These are phyloP conservation scores for Heliangelus exortis DNA, from an alignment of 2,797 vertebrate genomes.

Conservation along the genomic window DNA sequence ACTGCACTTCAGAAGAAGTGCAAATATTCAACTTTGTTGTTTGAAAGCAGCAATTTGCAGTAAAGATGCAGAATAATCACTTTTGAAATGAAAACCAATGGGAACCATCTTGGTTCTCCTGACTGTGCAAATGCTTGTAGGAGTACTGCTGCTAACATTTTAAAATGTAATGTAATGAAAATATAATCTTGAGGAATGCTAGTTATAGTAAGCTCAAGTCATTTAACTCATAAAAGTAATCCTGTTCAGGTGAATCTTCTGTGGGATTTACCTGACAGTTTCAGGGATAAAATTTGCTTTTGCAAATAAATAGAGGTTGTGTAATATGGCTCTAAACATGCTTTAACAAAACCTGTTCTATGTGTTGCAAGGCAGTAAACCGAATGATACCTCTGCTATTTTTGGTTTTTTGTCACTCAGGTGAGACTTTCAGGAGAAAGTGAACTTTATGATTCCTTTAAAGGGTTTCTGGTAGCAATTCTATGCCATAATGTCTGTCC, in stretches of 20 bases:
- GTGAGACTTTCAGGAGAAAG: neutral
- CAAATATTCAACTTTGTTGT: neutral
- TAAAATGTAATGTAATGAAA: neutral
- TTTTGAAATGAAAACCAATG: neutral
- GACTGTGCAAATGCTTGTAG: neutral
- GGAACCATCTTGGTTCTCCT: neutral
- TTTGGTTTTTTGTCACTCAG: neutral
- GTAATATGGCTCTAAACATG: neutral
- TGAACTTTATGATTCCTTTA: neutral
- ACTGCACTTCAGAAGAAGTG: neutral
- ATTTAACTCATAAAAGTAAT: neutral
- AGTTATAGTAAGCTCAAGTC: neutral
- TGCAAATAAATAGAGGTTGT: neutral
- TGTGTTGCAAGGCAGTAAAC: neutral
- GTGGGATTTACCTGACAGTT: neutral
- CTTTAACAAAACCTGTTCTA: neutral
- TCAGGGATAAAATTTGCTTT: neutral
- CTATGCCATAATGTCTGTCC: rapidly evolving
- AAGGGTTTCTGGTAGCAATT: neutral
- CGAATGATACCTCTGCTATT: neutral
- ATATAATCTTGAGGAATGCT: neutral
- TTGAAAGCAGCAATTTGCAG: constrained; percentile 7
- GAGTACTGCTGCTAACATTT: constrained; percentile 14
- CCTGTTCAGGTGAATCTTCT: neutral
- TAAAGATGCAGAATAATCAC: constrained; percentile 23